These are phyloP conservation scores for Cataglyphis hispanica DNA, from an alignment of 1,140 invertebrate genomes.

Conservation along the genomic window DNA sequence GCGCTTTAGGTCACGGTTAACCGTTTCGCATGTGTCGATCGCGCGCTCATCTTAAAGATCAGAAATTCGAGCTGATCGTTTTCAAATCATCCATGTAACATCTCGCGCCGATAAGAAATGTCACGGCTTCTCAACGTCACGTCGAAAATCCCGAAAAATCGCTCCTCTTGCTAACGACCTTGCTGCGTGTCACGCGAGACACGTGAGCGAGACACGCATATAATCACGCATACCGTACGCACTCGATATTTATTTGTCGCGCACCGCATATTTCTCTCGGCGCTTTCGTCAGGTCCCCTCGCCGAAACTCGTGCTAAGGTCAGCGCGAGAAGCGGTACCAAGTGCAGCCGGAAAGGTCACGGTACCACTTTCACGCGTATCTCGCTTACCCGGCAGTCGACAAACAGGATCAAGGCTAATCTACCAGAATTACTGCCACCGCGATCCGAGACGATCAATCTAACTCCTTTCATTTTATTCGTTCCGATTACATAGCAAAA, in stretches of 20 bases:
- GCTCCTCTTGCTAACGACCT: conserved; percentile 71
- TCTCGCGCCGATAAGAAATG: background rate
- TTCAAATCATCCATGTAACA: conserved; percentile 13
- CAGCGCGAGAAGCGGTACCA: conserved; percentile 73
- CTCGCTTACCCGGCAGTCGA: conserved; percentile 64
- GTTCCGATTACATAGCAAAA: background rate
- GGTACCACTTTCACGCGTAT: conserved; percentile 76
- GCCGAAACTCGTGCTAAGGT: conserved; percentile 75
- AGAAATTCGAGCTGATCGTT: conserved; percentile 18
- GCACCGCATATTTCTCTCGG: conserved; percentile 52
- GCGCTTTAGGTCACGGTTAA: conserved; percentile 45
- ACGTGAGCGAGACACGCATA: conserved; percentile 63
- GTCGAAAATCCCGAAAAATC: conserved; percentile 58
- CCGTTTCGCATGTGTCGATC: conserved; percentile 2
- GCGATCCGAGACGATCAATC: conserved; percentile 47
- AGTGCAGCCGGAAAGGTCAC: conserved; percentile 75
- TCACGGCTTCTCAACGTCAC: conserved; percentile 27
- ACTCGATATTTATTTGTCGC: conserved; percentile 41
- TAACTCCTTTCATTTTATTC: conserved; percentile 12
- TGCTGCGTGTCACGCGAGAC: conserved; percentile 53
- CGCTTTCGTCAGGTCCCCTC: conserved; percentile 43
- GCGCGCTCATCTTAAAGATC: background rate
- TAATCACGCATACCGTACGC: conserved; percentile 1
- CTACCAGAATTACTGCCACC: conserved; percentile 56
- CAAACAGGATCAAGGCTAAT: conserved; percentile 77